phyloP scores from a whole-genome alignment of 2,113 vertebrate species.

The Halichoeres trimaculatus region DNA sequence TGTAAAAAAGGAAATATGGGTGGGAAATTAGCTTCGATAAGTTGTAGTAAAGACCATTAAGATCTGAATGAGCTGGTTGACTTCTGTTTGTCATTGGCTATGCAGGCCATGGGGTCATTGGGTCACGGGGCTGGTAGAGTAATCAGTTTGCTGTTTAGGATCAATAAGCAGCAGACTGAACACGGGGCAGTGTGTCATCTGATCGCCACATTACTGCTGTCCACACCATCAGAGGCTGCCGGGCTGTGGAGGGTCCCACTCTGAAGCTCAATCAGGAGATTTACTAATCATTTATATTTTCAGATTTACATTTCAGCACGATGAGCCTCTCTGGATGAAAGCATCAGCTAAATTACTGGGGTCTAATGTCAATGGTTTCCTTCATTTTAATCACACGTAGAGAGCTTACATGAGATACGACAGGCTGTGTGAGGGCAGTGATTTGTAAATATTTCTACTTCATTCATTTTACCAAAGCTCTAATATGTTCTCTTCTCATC shows the following conservation, averaged over 20 bases:
- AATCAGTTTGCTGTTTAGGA: slow-evolving; percentile 36
- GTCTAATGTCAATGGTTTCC: neutral
- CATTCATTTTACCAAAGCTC: neutral
- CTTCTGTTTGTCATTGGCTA: slow-evolving; percentile 16
- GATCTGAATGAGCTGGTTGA: slow-evolving; percentile 32
- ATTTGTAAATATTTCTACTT: neutral
- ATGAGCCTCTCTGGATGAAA: neutral
- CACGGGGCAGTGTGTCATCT: neutral
- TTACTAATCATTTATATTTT: neutral
- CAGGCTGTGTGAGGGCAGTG: neutral
- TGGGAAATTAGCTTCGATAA: too few species aligned
- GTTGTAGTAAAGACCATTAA: neutral
- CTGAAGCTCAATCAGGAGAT: neutral
- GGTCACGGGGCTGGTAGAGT: slow-evolving; percentile 27
- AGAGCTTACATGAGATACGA: neutral
- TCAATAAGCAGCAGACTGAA: slow-evolving; percentile 50
- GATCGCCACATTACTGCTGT: neutral
- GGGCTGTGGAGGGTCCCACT: neutral
- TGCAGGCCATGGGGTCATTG: slow-evolving; percentile 6
- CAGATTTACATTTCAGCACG: neutral
- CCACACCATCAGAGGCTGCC: neutral
- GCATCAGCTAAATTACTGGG: neutral
- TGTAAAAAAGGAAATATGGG: too few species aligned
- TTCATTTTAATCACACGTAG: neutral
- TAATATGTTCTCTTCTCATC: neutral